Evolutionary conservation across 2,113 vertebrate genomes (phyloP).

Genomic region (Dolichallabes microphthalmus): DNA sequence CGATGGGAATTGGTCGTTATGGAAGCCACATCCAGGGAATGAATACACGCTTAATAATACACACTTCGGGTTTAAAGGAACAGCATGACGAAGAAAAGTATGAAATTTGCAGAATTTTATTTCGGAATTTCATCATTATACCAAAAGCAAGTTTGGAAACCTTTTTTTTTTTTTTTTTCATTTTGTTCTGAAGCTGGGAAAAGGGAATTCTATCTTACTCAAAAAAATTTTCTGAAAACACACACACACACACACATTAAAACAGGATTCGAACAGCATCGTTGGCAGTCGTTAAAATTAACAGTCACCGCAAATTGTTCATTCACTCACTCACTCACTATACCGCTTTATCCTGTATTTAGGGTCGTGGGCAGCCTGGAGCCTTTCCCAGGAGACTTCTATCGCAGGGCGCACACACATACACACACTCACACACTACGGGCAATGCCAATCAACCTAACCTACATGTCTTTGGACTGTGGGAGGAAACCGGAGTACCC

Average conservation of each 20-base stretch:
- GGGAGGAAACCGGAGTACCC: no score
- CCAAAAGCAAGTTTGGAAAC: neutral
- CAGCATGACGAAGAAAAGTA: neutral
- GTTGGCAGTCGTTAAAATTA: neutral
- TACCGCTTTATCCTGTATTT: neutral
- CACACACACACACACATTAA: neutral
- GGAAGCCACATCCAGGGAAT: neutral
- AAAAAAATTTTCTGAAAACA: neutral
- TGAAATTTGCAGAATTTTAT: neutral
- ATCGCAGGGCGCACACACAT: no score
- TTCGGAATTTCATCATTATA: neutral
- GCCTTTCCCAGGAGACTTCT: no score
- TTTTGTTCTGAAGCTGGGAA: neutral
- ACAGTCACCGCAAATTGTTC: neutral
- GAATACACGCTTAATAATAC: neutral
- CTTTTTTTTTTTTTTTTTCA: neutral
- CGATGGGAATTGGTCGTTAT: slow-evolving; percentile 4
- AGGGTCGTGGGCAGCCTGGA: no score
- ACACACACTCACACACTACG: no score
- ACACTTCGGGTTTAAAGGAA: neutral
- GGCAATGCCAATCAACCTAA: no score
- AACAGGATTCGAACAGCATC: neutral
- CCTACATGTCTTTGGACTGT: no score
- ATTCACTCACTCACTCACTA: neutral
- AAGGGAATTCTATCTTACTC: neutral